Evolutionary conservation across 2,797 vertebrate genomes (phyloP).

Genomic region (Sebastes kiyomatsui): DNA sequence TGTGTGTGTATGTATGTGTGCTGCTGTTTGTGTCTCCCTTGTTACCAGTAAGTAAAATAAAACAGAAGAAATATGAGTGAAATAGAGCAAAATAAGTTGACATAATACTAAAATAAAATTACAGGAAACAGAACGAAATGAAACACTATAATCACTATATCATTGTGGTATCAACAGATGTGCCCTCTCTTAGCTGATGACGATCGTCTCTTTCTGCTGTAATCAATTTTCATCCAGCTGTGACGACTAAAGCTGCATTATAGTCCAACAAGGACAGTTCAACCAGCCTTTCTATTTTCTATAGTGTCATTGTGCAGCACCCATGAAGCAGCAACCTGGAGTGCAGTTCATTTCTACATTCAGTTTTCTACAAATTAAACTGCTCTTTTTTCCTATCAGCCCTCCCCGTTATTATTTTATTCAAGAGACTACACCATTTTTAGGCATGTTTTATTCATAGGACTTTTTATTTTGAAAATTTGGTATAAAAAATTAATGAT

Average conservation of each 20-base stretch:
- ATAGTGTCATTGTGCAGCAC: not conserved
- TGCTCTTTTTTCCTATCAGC: not conserved
- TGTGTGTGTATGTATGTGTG: not conserved
- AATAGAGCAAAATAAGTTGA: not conserved
- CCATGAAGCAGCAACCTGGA: not conserved
- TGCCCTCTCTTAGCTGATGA: not conserved
- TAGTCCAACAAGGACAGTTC: not conserved
- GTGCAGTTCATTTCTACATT: not conserved
- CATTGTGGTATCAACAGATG: not conserved
- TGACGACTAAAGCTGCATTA: not conserved
- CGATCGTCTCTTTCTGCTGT: not conserved
- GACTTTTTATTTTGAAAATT: not conserved
- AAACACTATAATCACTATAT: not conserved
- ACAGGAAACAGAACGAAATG: not conserved
- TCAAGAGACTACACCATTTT: not conserved
- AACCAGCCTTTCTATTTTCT: not conserved
- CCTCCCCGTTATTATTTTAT: not conserved
- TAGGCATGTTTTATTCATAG: not conserved
- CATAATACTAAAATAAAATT: not conserved
- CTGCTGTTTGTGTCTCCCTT: not conserved
- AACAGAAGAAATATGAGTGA: constrained; percentile 3
- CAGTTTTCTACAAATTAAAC: not conserved
- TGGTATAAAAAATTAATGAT: not conserved
- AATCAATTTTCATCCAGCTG: not conserved
- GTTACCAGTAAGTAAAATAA: not conserved